phyloP scores from a whole-genome alignment of 2,113 vertebrate genomes.

The Microtus montanus region DNA sequence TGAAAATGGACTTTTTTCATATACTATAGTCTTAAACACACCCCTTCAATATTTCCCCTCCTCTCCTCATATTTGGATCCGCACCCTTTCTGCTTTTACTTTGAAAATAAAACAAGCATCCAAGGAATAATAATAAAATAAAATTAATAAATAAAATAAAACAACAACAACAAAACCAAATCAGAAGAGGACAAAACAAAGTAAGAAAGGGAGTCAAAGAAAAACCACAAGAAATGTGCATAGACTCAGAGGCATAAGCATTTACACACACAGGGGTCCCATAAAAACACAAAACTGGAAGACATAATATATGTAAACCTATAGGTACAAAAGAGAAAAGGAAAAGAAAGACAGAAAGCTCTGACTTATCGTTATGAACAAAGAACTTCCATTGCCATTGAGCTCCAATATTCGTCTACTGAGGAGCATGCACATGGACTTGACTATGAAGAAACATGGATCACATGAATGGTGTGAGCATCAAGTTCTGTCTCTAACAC shows the following conservation, averaged over 20 bases:
- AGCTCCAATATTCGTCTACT: neutral
- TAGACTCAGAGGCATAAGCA: neutral
- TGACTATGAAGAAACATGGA: no score
- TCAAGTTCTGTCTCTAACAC: no score
- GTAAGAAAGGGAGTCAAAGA: neutral
- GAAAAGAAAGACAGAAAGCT: neutral
- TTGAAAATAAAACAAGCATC: neutral
- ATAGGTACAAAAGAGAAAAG: neutral
- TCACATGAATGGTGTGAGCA: no score
- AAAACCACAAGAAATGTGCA: no score
- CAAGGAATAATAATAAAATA: neutral
- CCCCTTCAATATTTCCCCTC: neutral
- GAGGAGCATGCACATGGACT: no score
- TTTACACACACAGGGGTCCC: neutral
- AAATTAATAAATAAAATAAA: neutral
- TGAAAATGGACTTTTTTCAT: neutral
- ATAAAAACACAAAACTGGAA: neutral
- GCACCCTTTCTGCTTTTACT: neutral
- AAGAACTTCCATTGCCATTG: neutral
- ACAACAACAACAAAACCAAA: neutral
- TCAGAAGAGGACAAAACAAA: neutral
- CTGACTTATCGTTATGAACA: neutral
- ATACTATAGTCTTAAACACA: neutral
- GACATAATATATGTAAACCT: neutral
- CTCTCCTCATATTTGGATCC: no score